Base-by-base conservation (phyloP, 1,140 invertebrate species). In the Drosophila sp. region DNA sequence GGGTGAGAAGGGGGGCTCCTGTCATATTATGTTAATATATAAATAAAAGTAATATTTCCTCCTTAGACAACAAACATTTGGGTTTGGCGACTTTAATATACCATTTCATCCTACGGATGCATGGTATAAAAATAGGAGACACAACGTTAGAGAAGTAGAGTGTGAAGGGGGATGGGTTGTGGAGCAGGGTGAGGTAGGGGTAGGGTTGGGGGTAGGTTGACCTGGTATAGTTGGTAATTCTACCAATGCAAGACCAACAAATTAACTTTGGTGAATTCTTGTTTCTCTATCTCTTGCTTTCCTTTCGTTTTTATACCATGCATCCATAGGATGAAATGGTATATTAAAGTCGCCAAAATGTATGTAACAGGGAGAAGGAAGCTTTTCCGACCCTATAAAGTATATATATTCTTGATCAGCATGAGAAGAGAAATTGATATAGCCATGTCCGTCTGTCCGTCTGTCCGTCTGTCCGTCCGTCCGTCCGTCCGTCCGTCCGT, bases 201-300 rank as follows among this genome's bases (percentile, higher is more conserved):
- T 10, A 3, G 8, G 3, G 44, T 1, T 7, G 7, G 17, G 23
- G 8, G 7, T 23, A 27, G 44, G 17, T 17, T 7, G 27, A 10
- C 7, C 44, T 25, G 23, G 6, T 27, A 8, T 47, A 47, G 44
- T 47, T 47, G 44, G 44, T 47, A 23, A 38, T 38, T 38, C 35
- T 2, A 50, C 44, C 23, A 50, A 50, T 50, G 44, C 44, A 50
- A 50, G 44, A 27, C 25, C 44, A 50, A 27, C 44, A 50, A 50
- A 50, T 50, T 50, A 50, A 50, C 44, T 50, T 50, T 50, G 44
- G 44, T 50, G 44, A 50, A 50, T 50, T 50, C n/a, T 8, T 47
- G 1, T 44, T 44, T 44, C 32, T 33, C 0, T 17, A 23, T 8
- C 17, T 44, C n/a, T 44, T 44, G 0, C 41, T 44, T 44, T 44